Evolutionary conservation across 2,113 vertebrate species (phyloP), one percentile per base, ranked within the genome.

Genomic region (Periophthalmus modestus): DNA sequence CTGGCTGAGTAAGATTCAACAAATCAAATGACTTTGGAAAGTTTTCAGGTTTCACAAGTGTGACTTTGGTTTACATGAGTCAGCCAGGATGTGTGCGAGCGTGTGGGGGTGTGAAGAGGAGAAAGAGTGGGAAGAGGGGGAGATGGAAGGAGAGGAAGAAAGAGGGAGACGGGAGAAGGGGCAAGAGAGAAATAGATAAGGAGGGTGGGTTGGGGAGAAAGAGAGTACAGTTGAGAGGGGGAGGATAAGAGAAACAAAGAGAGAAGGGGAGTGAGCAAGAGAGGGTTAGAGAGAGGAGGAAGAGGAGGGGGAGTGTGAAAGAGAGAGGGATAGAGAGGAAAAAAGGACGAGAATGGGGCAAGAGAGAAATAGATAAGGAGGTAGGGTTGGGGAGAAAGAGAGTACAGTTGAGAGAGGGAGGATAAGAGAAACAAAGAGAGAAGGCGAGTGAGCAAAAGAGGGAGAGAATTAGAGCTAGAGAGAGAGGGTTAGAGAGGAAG

Each of bases 21-120:
- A 61, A 61, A 19, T 72, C 59, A 47, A 46, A 24, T 19, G 23
- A 2, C 14, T 4, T 19, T 24, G 61, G 61, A 63, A 63, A 63
- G 61, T 63, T 63, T 63, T 63, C 61, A 36, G 23, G 73, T 81
- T 81, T 84, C 74, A 70, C 61, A 63, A 63, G 62, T 76, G 68
- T 28, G 72, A 81, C 62, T 3, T 0, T 23, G 9, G n/a, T 79
- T 78, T n/a, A 34, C 54, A 67, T 91, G 87, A 90, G 80, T 87
- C 89, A 89, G 87, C 67, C 71, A 61, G 75, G 81, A 83, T 85
- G 66, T 80, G 85, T 82, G 77, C 19, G 78, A 81, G 78, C 69
- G 34, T 77, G 88, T 74, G 78, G 72, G 82, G 61, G 77, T 86
- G 85, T 80, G 87, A 80, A 75, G 24, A 9, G 67, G 65, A 59